Base-by-base conservation (phyloP, 2,888 invertebrate species). In the Eilema griseolum region DNA sequence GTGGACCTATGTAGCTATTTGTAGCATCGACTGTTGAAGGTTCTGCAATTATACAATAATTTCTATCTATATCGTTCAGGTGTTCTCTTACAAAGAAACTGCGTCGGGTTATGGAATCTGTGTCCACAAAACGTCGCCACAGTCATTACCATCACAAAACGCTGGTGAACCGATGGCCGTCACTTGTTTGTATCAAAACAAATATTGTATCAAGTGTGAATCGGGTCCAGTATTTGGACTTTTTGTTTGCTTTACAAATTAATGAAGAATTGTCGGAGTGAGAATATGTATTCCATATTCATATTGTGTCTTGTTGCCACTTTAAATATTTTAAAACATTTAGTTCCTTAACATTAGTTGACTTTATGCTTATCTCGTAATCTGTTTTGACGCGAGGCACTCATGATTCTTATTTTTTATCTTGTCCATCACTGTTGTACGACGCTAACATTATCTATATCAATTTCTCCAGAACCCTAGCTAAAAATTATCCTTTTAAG, bases 161-260 rank as follows among this genome's bases (percentile, higher is more conserved):
- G 67, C 63, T 79, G 82, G 87, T 85, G 86, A 90, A 88, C 88
- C 92, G 87, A 90, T 93, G 94, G 94, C 87, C 93, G 94, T 90
- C 93, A 89, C 83, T 90, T 91, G 90, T 90, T 91, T 93, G 92
- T 92, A 91, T 93, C 89, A 92, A 92, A 93, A 89, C 90, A 92
- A 95, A 95, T 95, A 95, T 95, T 95, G 89, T 83, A 85, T 84
- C 95, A 95, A 94, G 95, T 95, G 95, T 88, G 85, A 82, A 83
- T 83, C 83, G 87, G 79, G 95, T 95, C 95, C 95, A 93, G 92
- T 91, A 80, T 93, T 91, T 90, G 89, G 87, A 83, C 88, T 82
- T 82, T 86, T 90, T 92, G 88, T 94, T 93, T 91, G 88, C 80
- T 83, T 90, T 91, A 92, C 90, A 89, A 93, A 90, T 93, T 94